Base-by-base conservation (phyloP, 2,888 invertebrate species). In the Lypha dubia region DNA sequence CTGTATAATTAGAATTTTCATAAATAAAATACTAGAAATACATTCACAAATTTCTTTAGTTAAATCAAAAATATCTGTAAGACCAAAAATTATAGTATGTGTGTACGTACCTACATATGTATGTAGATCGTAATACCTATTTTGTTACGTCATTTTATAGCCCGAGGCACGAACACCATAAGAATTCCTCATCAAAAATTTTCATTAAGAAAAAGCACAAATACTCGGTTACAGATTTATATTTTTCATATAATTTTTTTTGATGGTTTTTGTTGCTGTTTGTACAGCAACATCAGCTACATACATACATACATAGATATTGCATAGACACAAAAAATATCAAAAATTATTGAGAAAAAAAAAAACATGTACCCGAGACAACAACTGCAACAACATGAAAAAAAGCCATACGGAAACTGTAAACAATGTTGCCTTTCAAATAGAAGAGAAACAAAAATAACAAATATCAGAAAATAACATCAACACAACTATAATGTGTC, bases 321-420 rank as follows among this genome's bases (percentile, higher is more conserved):
- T 79, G 63, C 76, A 68, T 60, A 63, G 44, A 63, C 65, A 51
- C 22, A 49, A 17, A 63, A 70, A 70, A 76, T 49, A 60, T 49
- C 13, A 68, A 76, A 76, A 76, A 60, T 22, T 65, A 11, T 56
- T 38, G n/a, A 41, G 44, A 77, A 28, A 77, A 68, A 38, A 49
- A 53, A 77, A 28, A 77, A 68, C 49, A 49, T 17, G 60, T 63
- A 65, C 32, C 53, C 38, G 13, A 44, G 9, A 63, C 7, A 65
- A 71, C 35, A 71, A 63, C 38, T 56, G 56, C 56, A 35, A 62
- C n/a, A 73, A 51, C 38, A 60, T 22, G 6, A 22, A 35, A 67
- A 53, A 71, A 65, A 17, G n/a, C 53, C 32, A 71, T 70, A 77
- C 77, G 71, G 49, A 76, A 82, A 77, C 75, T 79, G 79, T 79